Base-by-base conservation (phyloP, 2,888 invertebrate genomes). In the Lasioglossum lativentre region DNA sequence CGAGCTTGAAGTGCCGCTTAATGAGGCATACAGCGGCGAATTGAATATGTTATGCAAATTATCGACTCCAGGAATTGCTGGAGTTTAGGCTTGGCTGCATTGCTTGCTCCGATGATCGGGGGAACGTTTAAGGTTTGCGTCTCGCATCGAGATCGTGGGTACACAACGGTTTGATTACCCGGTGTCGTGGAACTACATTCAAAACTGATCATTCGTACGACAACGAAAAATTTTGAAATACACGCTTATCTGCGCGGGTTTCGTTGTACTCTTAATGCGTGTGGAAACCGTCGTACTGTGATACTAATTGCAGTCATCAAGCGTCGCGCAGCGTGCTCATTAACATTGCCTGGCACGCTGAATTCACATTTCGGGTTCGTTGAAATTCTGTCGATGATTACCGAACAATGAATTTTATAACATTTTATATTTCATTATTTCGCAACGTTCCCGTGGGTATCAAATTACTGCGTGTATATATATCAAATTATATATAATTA, bases 11-110 rank as follows among this genome's bases (percentile, higher is more conserved):
- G 47, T 12, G 59, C 19, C 19, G 66, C 66, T 68, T 68, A 68
- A 68, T 68, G 68, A 38, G 38, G 38, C 68, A 38, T 68, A 68
- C 38, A 68, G 23, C 68, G 23, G 38, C 68, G 34, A 38, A 68
- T 68, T 23, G 56, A 14, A 40, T 68, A 38, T 38, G 68, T 68
- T 68, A 38, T 68, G 68, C 68, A 68, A 68, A 68, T 68, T 23
- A 23, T 34, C 34, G 34, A 10, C 12, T 68, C 10, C 34, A 34
- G 66, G 66, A 66, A 66, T 8, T 10, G 66, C 66, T 10, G 38
- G 68, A 68, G 68, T 38, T 68, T 68, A 68, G 68, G 68, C 68
- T 68, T 68, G 19, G 68, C 68, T 23, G 68, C 68, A 68, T 68
- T 23, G 34, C 23, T 38, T 68, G 38, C 12, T 68, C 38, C 38